These are phyloP conservation scores for Phaenicophaeus curvirostris DNA, from an alignment of 2,797 vertebrate species.

Conservation along the genomic window DNA sequence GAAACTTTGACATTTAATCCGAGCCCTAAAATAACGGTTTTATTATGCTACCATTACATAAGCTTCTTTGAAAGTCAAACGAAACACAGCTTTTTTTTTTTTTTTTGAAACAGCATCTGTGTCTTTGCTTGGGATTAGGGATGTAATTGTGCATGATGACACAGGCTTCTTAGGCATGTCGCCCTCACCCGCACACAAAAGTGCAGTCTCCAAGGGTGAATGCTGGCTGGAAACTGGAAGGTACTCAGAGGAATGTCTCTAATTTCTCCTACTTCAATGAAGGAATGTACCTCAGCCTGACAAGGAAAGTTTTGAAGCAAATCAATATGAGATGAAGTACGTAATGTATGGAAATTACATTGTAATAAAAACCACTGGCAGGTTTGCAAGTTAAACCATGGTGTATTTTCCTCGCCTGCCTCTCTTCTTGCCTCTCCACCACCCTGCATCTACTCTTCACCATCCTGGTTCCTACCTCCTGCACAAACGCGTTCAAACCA, in stretches of 20 bases:
- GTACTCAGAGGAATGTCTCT: not conserved
- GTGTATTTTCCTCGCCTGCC: not conserved
- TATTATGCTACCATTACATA: constrained; percentile 72
- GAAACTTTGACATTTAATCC: constrained; percentile 16
- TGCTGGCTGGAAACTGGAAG: not conserved
- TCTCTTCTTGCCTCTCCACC: not conserved
- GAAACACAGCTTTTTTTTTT: constrained; percentile 57
- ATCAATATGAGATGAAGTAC: not conserved
- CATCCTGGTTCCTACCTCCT: not conserved
- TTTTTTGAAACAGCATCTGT: constrained; percentile 75
- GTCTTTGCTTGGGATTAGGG: constrained; percentile 75
- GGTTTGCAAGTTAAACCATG: not conserved
- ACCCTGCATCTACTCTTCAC: not conserved
- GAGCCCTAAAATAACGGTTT: not conserved
- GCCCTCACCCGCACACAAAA: not conserved
- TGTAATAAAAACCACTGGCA: constrained; percentile 1
- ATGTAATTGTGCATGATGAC: constrained; percentile 21
- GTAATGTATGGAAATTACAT: not conserved
- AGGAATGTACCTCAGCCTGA: not conserved
- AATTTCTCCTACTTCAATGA: not conserved
- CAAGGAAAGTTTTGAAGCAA: constrained; percentile 33
- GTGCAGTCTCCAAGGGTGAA: not conserved
- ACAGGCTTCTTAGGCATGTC: constrained; percentile 19
- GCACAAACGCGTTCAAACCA: not conserved
- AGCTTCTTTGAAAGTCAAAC: constrained; percentile 84